Conservation (phyloP, 2,113 vertebrate species). For the Chaetops frenatus region DNA sequence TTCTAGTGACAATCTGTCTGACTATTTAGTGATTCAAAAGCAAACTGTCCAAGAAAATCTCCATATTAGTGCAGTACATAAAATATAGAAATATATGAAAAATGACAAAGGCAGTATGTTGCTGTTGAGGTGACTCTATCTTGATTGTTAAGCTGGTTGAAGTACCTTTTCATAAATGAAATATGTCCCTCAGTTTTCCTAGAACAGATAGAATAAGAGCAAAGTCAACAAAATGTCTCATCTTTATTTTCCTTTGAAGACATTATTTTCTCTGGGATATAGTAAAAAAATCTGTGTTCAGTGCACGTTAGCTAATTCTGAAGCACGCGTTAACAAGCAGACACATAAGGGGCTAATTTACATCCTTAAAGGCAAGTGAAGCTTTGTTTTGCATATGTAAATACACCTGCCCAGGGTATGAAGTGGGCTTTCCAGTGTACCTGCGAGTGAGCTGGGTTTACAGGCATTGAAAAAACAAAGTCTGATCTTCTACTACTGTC, state of each 20-base stretch:
- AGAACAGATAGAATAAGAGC: not conserved
- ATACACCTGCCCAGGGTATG: not conserved
- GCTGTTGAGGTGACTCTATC: constrained; percentile 21
- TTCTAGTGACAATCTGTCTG: constrained; percentile 27
- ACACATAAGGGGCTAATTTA: not conserved
- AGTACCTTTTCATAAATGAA: constrained; percentile 57
- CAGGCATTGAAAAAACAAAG: not conserved
- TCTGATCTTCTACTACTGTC: not conserved
- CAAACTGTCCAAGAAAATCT: constrained; percentile 24
- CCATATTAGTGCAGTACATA: not conserved
- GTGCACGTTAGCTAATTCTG: not conserved
- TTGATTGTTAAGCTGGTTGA: constrained; percentile 37
- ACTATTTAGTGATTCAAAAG: constrained; percentile 37
- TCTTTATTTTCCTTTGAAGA: constrained; percentile 32
- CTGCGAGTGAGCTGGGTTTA: not conserved
- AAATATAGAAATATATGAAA: constrained; percentile 40
- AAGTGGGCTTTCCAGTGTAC: not conserved
- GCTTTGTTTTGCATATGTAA: constrained; percentile 9
- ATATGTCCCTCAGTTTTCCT: constrained; percentile 15
- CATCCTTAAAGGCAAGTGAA: not conserved
- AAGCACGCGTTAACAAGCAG: not conserved
- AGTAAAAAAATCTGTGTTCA: not conserved
- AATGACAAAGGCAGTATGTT: constrained; percentile 37
- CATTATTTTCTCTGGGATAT: not conserved
- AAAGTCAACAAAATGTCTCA: constrained; percentile 16